A percentile compares a stretch with the other conserved stretches of the same genome.
phyloP scores from a whole-genome alignment of 2,113 vertebrate species.

The Numenius arquata region DNA sequence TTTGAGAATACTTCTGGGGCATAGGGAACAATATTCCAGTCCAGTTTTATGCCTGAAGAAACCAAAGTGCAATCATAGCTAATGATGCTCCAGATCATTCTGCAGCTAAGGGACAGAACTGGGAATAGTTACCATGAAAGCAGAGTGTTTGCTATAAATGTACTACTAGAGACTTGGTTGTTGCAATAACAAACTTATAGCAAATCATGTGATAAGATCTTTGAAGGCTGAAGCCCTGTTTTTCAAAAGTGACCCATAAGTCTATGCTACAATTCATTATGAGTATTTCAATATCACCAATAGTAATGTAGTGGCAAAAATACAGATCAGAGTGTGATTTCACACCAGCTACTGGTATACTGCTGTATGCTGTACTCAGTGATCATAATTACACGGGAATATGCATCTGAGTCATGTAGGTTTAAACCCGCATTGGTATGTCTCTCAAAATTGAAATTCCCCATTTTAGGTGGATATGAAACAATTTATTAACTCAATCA shows the following conservation, averaged over 20 bases:
- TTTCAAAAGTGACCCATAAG: neutral
- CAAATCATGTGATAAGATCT: neutral
- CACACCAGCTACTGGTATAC: neutral
- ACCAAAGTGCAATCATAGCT: neutral
- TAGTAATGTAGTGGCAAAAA: neutral
- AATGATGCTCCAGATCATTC: neutral
- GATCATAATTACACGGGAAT: neutral
- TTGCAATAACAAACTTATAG: neutral
- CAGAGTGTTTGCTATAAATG: neutral
- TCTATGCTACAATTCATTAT: neutral
- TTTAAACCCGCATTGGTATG: neutral
- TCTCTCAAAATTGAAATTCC: rapidly evolving
- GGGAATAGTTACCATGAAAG: neutral
- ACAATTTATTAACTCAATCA: neutral
- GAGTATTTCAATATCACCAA: neutral
- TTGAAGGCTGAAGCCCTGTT: neutral
- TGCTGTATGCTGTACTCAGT: neutral
- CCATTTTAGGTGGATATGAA: neutral
- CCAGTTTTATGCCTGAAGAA: neutral
- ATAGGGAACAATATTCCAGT: neutral
- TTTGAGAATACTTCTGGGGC: neutral
- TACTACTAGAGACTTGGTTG: neutral
- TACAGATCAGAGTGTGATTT: neutral
- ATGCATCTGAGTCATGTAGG: neutral
- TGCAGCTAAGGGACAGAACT: neutral